A percentile compares a stretch with the other conserved stretches of the same genome.
Conservation (phyloP, 2,888 invertebrate genomes). For the Lycia hirtaria region DNA sequence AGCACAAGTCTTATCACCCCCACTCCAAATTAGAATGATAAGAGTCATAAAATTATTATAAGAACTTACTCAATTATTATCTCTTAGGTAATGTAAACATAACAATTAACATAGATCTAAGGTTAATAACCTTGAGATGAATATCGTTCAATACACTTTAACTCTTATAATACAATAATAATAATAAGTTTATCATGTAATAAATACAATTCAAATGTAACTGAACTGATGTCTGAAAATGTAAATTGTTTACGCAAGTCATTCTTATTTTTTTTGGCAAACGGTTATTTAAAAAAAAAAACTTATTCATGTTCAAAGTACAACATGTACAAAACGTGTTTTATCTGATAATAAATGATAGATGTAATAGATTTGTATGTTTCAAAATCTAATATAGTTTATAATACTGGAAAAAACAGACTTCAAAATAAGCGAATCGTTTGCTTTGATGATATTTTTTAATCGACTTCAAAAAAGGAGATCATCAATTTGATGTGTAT, state of each 20-base stretch:
- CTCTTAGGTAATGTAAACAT: conserved; percentile 15
- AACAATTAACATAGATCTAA: conserved; percentile 13
- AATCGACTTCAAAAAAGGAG: no score
- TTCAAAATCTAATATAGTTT: no score
- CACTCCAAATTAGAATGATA: background rate
- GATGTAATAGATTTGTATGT: no score
- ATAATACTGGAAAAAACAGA: no score
- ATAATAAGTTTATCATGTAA: background rate
- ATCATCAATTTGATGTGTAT: no score
- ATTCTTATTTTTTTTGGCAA: no score
- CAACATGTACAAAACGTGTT: no score
- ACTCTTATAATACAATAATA: background rate
- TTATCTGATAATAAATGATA: no score
- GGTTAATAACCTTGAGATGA: conserved; percentile 17
- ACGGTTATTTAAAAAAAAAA: no score
- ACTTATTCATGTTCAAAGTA: no score
- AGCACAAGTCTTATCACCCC: background rate
- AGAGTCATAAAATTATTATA: background rate
- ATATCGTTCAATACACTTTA: conserved; percentile 3
- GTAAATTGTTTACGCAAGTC: background rate
- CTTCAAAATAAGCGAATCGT: no score
- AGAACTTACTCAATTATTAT: background rate
- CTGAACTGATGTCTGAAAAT: background rate
- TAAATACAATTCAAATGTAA: background rate
- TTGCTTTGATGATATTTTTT: no score